Evolutionary conservation across 2,888 invertebrate genomes (phyloP), one percentile per base, ranked within the genome.

Genomic region (Aspidiotus destructor): DNA sequence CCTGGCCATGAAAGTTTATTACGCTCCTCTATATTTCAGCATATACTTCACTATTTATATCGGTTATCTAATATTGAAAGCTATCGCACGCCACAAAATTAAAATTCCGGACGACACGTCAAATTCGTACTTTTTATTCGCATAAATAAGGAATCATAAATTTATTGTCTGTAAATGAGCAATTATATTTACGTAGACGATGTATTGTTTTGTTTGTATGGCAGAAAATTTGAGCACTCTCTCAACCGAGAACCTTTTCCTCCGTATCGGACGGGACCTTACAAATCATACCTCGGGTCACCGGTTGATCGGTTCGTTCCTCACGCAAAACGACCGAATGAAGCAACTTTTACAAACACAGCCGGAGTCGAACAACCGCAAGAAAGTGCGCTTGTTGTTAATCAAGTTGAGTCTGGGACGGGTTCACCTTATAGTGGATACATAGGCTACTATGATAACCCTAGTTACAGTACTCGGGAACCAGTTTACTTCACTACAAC

Each of bases 11-110:
- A 88, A 88, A 74, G 77, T 88, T 48, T 88, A 87, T 81, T 88
- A 87, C 75, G 79, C 88, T 71, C 88, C 88, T 0, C 77, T 88
- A 58, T 88, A 87, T 76, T 88, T 88, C 75, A 87, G 87, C 75
- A 84, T 87, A 13, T 88, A 80, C 71, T 80, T 80, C 72, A 77
- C 79, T 63, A 78, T 86, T 69, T 88, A 88, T 74, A 85, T 88
- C 0, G 85, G 84, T 2, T 85, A 86, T 16, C 79, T 88, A 41
- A 85, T 88, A 70, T 79, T 87, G 41, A 87, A 87, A 76, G 86
- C 87, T 6, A 83, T 88, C 48, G 81, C 86, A 48, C 81, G 87
- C 70, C 88, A 88, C 76, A 88, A 87, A 77, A 85, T 88, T 55
- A 76, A 77, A 65, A 78, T 79, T 16, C 80, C 80, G 9, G 60